Evolutionary conservation across 2,888 invertebrate genomes (phyloP), one percentile per base, ranked within the genome.

Genomic region (Cryptophagus acutangulus): DNA sequence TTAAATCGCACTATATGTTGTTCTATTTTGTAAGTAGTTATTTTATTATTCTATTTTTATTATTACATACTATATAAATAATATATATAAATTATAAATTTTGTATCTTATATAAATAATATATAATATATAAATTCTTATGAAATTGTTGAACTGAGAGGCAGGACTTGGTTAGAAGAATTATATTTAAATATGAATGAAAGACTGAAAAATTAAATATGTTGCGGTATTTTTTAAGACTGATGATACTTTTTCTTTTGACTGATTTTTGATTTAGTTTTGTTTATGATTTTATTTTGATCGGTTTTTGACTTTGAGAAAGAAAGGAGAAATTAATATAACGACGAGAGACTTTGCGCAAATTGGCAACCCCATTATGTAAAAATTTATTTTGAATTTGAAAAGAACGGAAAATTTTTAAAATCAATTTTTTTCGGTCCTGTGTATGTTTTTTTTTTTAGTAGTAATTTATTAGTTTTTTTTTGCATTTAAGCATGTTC

Each of bases 291-390:
- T n/a, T n/a, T n/a, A n/a, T n/a, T n/a, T n/a, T n/a, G n/a, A n/a
- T n/a, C n/a, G n/a, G n/a, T n/a, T n/a, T n/a, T n/a, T n/a, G n/a
- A n/a, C n/a, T n/a, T n/a, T n/a, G n/a, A n/a, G n/a, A n/a, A n/a
- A n/a, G n/a, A n/a, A n/a, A 45, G 44, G 42, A 46, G 46, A 48
- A 49, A n/a, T n/a, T n/a, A n/a, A n/a, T n/a, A n/a, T n/a, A n/a
- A n/a, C n/a, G n/a, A n/a, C n/a, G n/a, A n/a, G n/a, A n/a, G n/a
- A n/a, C n/a, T n/a, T n/a, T n/a, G n/a, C n/a, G n/a, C n/a, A n/a
- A n/a, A 55, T 74, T 74, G 73, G 73, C 74, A 72, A 72, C 64
- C 65, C 65, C 62, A 51, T 55, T 55, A 36, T 12, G 26, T n/a
- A n/a, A n/a, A n/a, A n/a, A n/a, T n/a, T n/a, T n/a, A n/a, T n/a